Evolutionary conservation across 2,113 vertebrate species (phyloP).

Genomic region (Podilymbus podiceps): DNA sequence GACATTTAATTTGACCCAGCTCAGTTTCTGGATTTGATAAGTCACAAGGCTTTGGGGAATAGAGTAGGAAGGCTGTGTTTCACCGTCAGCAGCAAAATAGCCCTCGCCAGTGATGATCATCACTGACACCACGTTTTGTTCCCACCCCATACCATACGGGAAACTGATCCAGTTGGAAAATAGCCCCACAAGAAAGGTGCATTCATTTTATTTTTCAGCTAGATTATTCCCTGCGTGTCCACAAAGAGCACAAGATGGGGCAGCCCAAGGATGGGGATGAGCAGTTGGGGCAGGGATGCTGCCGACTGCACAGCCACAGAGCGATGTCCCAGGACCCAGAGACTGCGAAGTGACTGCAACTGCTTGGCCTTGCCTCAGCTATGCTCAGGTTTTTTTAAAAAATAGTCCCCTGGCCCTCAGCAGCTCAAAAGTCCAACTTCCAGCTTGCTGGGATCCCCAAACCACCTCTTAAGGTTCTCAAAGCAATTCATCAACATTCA

Average conservation of each 20-base stretch:
- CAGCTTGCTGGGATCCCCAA: neutral
- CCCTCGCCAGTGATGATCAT: accelerated
- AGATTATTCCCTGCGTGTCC: neutral
- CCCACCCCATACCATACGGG: accelerated
- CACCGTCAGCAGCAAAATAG: neutral
- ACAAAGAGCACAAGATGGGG: neutral
- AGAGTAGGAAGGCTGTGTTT: neutral
- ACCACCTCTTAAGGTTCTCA: neutral
- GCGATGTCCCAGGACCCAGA: accelerated
- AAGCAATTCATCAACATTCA: neutral
- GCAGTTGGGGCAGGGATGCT: neutral
- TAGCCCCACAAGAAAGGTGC: neutral
- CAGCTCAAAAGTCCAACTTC: neutral
- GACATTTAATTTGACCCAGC: neutral
- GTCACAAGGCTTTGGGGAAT: neutral
- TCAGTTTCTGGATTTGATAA: neutral
- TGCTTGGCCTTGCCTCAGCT: neutral
- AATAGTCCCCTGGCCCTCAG: neutral
- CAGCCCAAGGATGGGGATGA: neutral
- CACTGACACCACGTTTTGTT: neutral
- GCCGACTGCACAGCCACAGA: accelerated
- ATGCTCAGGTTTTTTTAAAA: neutral
- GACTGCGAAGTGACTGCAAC: neutral
- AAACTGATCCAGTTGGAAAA: neutral
- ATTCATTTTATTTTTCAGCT: neutral